phyloP scores from a whole-genome alignment of 2,888 invertebrate species.

The Sylvicola fuscatus region DNA sequence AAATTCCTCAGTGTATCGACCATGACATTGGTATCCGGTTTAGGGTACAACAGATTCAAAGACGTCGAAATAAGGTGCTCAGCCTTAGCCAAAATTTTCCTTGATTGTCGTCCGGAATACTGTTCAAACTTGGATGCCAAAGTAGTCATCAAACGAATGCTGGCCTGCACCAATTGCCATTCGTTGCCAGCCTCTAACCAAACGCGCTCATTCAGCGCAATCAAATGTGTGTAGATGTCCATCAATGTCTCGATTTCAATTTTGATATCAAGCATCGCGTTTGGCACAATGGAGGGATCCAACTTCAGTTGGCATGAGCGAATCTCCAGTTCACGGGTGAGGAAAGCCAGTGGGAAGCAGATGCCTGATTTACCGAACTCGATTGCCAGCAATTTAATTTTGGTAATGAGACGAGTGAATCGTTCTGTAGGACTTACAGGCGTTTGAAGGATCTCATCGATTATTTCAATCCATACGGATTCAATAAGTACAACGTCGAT shows the following conservation, averaged over 20 bases:
- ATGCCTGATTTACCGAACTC: constrained; percentile 63
- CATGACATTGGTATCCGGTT: constrained; percentile 42
- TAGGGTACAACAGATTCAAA: constrained; percentile 53
- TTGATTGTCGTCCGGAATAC: constrained; percentile 25
- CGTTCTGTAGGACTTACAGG: constrained; percentile 29
- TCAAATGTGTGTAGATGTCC: constrained; percentile 65
- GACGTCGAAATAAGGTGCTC: constrained; percentile 57
- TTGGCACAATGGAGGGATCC: constrained; percentile 54
- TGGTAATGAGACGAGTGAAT: constrained; percentile 47
- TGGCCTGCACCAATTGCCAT: constrained; percentile 61
- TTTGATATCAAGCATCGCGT: constrained; percentile 52
- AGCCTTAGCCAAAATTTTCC: constrained; percentile 40
- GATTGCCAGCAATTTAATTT: constrained; percentile 54
- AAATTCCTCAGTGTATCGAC: constrained; percentile 29
- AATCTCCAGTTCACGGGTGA: constrained; percentile 60
- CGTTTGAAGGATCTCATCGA: constrained; percentile 35
- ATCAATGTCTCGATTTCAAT: constrained; percentile 57
- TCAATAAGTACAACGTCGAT: constrained; percentile 74
- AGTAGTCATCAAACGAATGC: constrained; percentile 46
- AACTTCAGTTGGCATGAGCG: constrained; percentile 52
- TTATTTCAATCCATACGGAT: constrained; percentile 78
- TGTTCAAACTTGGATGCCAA: constrained; percentile 41
- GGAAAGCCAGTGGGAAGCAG: constrained; percentile 75
- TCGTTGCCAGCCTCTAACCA: constrained; percentile 75
- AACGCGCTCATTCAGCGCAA: constrained; percentile 61